Conservation (phyloP, 2,888 invertebrate species). For the Microplitis deprimator region DNA sequence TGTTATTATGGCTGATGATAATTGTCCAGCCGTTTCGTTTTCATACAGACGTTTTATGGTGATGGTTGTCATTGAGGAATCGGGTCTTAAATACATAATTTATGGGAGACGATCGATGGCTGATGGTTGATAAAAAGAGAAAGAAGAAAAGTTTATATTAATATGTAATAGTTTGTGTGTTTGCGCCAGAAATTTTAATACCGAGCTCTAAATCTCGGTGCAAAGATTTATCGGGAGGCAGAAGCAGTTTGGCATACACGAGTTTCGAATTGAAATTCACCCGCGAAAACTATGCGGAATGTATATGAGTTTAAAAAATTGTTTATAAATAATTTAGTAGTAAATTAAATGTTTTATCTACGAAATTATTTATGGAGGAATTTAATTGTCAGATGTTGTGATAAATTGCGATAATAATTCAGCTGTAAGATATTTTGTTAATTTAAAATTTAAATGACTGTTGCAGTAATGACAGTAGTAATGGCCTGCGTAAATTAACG, state of each 20-base stretch:
- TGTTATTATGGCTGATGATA: not conserved
- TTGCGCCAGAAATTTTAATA: slow-evolving; percentile 1
- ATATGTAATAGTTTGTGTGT: not conserved
- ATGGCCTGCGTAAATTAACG: not conserved
- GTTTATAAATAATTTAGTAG: not conserved
- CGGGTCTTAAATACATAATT: no score
- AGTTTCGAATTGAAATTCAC: not conserved
- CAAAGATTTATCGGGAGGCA: not conserved
- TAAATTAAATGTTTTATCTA: not conserved
- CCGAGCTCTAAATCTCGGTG: not conserved
- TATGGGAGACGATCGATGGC: no score
- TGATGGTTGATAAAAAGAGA: not conserved
- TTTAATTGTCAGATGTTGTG: not conserved
- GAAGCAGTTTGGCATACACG: not conserved
- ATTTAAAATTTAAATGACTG: not conserved
- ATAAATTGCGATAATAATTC: not conserved
- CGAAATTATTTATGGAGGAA: not conserved
- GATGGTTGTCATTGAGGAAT: no score
- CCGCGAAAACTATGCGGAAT: not conserved
- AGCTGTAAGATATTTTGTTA: not conserved
- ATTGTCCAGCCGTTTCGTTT: not conserved
- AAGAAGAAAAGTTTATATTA: not conserved
- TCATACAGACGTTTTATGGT: not conserved
- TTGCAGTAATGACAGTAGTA: not conserved
- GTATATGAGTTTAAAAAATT: not conserved